A percentile compares a stretch with the other conserved stretches of the same genome.
These are phyloP conservation scores for Smittia aterrima DNA, from an alignment of 2,888 invertebrate genomes.

Conservation along the genomic window DNA sequence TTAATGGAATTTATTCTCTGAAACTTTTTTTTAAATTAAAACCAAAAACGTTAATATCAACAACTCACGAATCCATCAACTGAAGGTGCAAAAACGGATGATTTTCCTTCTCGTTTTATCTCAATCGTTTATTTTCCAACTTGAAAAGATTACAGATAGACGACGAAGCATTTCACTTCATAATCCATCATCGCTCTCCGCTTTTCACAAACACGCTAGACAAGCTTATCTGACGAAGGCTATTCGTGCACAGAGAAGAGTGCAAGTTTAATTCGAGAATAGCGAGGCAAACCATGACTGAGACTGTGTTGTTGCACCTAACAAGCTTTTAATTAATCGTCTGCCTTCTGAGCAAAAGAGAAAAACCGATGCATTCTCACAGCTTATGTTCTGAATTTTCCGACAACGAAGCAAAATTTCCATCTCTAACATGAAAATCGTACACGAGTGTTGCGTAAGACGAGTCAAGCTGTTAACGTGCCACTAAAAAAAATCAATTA, in stretches of 20 bases:
- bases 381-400: too few relatives aligned
- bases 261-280: neutral
- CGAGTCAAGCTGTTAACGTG: too few relatives aligned
- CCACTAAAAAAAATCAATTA: too few relatives aligned
- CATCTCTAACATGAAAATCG: too few relatives aligned
- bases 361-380: neutral
- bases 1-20: too few relatives aligned
- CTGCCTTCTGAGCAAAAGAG: neutral
- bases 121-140: conserved; percentile 37
- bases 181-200: conserved; percentile 39
- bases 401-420: too few relatives aligned
- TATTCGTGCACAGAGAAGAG: neutral
- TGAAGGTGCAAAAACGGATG: neutral
- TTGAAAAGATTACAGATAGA: conserved; percentile 32
- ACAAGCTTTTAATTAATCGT: conserved; percentile 36
- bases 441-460: too few relatives aligned
- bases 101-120: conserved; percentile 25
- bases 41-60: neutral
- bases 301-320: conserved; percentile 7
- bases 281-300: conserved; percentile 9
- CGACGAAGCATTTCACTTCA: conserved; percentile 32
- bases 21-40: neutral
- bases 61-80: conserved; percentile 14
- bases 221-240: conserved; percentile 18
- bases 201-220: conserved; percentile 32